These are phyloP conservation scores for Peromyscus aztecus DNA, from an alignment of 2,797 vertebrate species.

Conservation along the genomic window DNA sequence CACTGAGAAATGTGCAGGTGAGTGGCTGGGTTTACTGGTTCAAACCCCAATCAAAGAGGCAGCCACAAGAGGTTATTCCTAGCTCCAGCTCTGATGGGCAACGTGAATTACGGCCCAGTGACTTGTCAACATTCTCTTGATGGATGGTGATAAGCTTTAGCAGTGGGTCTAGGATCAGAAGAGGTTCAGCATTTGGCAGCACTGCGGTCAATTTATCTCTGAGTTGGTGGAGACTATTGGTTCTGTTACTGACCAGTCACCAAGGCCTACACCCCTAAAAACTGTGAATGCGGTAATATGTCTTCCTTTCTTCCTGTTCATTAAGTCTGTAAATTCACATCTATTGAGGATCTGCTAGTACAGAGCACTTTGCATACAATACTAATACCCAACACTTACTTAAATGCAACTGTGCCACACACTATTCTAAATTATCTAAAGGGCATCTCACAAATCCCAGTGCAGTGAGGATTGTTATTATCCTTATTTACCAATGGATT, in stretches of 20 bases:
- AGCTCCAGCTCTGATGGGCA: neutral
- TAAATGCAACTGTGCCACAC: neutral
- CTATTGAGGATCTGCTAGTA: neutral
- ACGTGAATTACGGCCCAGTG: slow-evolving; percentile 47
- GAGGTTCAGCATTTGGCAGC: neutral
- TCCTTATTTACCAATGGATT: slow-evolving; percentile 32
- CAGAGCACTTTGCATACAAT: neutral
- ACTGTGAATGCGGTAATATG: neutral
- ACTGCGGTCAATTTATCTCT: neutral
- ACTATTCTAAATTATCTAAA: slow-evolving; percentile 34
- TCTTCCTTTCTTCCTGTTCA: slow-evolving; percentile 16
- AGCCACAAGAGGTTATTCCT: slow-evolving; percentile 18
- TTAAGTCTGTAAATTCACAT: slow-evolving; percentile 26
- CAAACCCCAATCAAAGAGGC: slow-evolving; percentile 58
- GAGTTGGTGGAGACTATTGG: neutral
- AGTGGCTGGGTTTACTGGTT: slow-evolving; percentile 57
- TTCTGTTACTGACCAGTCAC: slow-evolving; percentile 28
- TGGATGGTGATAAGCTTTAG: slow-evolving; percentile 53
- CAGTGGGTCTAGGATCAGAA: slow-evolving; percentile 6
- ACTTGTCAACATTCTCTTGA: slow-evolving; percentile 45
- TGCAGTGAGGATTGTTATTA: neutral
- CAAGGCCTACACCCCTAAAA: slow-evolving; percentile 28
- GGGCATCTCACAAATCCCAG: slow-evolving; percentile 1
- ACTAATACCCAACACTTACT: neutral
- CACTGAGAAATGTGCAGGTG: slow-evolving; percentile 18